Percentiles rank a stretch among this genome's conserved stretches.
phyloP scores from a whole-genome alignment of 1,140 invertebrate genomes.

The Ganaspis sp. region DNA sequence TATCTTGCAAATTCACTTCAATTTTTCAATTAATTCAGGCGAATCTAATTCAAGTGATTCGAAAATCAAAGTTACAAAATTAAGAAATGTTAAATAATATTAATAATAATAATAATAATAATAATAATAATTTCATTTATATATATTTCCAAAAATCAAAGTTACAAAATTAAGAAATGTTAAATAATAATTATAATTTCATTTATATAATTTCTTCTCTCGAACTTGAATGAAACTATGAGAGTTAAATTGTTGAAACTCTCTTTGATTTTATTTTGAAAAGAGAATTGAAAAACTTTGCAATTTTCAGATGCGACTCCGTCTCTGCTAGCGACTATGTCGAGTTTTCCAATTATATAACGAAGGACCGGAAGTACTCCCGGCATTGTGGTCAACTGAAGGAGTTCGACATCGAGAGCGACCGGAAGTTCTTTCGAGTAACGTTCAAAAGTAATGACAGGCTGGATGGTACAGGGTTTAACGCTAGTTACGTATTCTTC shows the following conservation, averaged over 20 bases:
- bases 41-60: too few relatives aligned
- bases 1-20: too few relatives aligned
- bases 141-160: too few relatives aligned
- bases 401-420: conserved; percentile 89
- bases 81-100: too few relatives aligned
- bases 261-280: not conserved
- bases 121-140: too few relatives aligned
- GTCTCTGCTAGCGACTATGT: conserved; percentile 93
- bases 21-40: too few relatives aligned
- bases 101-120: too few relatives aligned
- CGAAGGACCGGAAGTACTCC: conserved; percentile 88
- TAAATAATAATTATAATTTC: too few relatives aligned
- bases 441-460: conserved; percentile 95
- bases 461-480: conserved; percentile 94
- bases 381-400: conserved; percentile 90
- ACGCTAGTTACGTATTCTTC: conserved; percentile 91
- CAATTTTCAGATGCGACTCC: conserved; percentile 85
- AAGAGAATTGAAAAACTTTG: conserved; percentile 34
- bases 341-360: conserved; percentile 95
- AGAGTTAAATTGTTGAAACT: not conserved
- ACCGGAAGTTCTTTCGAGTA: conserved; percentile 94
- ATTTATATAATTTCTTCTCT: too few relatives aligned
- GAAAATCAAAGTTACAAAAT: too few relatives aligned
- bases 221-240: too few relatives aligned
- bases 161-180: too few relatives aligned